Percentiles rank a stretch among this genome's conserved stretches.
Evolutionary conservation across 1,140 invertebrate genomes (phyloP).

Genomic region (Campodea augens): DNA sequence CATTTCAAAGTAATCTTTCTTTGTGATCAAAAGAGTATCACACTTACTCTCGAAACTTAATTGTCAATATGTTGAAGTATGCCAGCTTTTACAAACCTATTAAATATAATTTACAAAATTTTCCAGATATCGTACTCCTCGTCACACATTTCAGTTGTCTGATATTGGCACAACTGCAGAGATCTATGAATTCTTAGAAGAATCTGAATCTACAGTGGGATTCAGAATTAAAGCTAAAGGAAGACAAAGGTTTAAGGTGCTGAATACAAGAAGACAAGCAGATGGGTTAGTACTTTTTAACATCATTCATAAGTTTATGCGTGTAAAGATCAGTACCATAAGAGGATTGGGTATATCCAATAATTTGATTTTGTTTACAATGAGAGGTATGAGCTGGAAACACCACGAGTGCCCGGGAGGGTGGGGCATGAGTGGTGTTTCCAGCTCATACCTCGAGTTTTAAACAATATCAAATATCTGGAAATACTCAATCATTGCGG

Average conservation of each 20-base stretch:
- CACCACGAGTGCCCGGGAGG: too few relatives aligned
- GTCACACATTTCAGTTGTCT: constrained; percentile 13
- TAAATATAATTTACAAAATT: not conserved
- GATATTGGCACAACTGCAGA: constrained; percentile 47
- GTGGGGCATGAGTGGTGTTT: too few relatives aligned
- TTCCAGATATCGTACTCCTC: constrained; percentile 4
- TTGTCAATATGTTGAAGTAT: too few relatives aligned
- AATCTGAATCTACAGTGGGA: constrained; percentile 16
- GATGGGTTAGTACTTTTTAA: constrained; percentile 25
- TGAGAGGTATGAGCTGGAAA: too few relatives aligned
- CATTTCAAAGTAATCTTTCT: too few relatives aligned
- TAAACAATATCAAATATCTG: too few relatives aligned
- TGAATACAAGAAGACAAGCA: constrained; percentile 26
- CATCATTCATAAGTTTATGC: constrained; percentile 5
- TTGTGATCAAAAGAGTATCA: constrained; percentile 7
- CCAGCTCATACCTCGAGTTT: too few relatives aligned
- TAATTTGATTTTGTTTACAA: too few relatives aligned
- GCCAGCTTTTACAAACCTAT: constrained; percentile 4
- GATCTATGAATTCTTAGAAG: constrained; percentile 40
- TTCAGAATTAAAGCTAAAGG: constrained; percentile 39
- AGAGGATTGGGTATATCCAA: too few relatives aligned
- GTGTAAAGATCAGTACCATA: constrained; percentile 1
- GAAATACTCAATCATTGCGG: too few relatives aligned
- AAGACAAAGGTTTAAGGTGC: constrained; percentile 40
- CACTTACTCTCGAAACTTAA: too few relatives aligned